These are phyloP conservation scores for Zeuzera pyrina DNA, from an alignment of 2,888 invertebrate genomes.

Conservation along the genomic window DNA sequence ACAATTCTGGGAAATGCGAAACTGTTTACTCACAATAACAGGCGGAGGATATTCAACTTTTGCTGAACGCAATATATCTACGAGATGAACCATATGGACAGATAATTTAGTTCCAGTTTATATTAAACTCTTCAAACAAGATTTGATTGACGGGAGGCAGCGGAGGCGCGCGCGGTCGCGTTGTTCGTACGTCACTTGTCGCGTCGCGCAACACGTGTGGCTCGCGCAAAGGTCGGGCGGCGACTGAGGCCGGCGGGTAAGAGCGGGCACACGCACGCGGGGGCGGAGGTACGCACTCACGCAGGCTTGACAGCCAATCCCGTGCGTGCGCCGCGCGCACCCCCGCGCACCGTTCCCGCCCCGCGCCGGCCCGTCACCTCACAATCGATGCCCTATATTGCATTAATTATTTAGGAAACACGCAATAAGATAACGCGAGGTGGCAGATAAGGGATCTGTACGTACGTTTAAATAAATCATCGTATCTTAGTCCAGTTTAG, in stretches of 20 bases:
- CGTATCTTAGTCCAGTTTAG: constrained; percentile 19
- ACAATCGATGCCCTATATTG: constrained; percentile 74
- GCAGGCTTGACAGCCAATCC: constrained; percentile 66
- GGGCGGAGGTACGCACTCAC: constrained; percentile 65
- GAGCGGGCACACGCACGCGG: constrained; percentile 62
- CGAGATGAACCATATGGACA: constrained; percentile 88
- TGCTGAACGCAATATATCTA: constrained; percentile 85
- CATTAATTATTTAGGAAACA: constrained; percentile 75
- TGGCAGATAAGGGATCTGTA: constrained; percentile 67
- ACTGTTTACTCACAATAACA: constrained; percentile 80
- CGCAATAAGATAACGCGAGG: constrained; percentile 73
- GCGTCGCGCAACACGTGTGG: constrained; percentile 37
- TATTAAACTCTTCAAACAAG: constrained; percentile 34
- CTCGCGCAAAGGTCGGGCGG: constrained; percentile 44
- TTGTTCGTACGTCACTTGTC: constrained; percentile 40
- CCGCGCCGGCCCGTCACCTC: constrained; percentile 63
- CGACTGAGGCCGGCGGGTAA: constrained; percentile 55
- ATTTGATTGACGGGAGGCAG: constrained; percentile 33
- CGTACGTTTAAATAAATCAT: constrained; percentile 64
- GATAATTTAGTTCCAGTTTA: constrained; percentile 55
- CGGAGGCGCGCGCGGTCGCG: constrained; percentile 38
- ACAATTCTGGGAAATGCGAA: constrained; percentile 11
- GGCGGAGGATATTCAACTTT: constrained; percentile 82
- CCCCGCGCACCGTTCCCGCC: constrained; percentile 54
- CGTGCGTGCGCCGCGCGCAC: constrained; percentile 71